Evolutionary conservation across 2,888 invertebrate genomes (phyloP).

Genomic region (Meta bourneti): DNA sequence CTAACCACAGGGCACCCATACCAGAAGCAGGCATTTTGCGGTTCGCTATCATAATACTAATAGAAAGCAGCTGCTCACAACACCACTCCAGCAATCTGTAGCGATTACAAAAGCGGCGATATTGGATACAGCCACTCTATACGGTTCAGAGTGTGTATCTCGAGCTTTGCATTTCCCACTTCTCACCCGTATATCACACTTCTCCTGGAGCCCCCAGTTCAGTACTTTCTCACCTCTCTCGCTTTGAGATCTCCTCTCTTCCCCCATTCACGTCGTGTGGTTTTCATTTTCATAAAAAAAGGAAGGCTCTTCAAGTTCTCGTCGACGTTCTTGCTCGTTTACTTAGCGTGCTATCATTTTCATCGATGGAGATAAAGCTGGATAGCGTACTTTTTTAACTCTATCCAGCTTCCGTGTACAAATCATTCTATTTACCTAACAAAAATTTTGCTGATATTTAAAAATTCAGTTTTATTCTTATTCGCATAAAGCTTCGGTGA

Average conservation of each 20-base stretch:
- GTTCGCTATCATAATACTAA: constrained; percentile 74
- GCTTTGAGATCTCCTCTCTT: too few relatives aligned
- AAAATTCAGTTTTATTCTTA: too few relatives aligned
- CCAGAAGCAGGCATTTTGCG: constrained; percentile 43
- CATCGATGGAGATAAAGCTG: not conserved
- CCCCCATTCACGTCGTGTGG: not conserved
- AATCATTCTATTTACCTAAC: too few relatives aligned
- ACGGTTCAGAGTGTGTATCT: constrained; percentile 10
- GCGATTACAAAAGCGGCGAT: constrained; percentile 56
- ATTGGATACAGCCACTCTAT: constrained; percentile 68
- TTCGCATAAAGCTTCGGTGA: too few relatives aligned
- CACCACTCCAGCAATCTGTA: constrained; percentile 67
- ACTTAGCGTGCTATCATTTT: constrained; percentile 3
- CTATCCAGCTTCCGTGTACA: too few relatives aligned
- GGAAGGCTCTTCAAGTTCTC: not conserved
- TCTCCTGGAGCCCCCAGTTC: constrained; percentile 7
- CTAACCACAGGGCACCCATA: not conserved
- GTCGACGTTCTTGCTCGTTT: not conserved
- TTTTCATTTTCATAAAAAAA: constrained; percentile 19
- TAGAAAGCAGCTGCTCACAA: constrained; percentile 71
- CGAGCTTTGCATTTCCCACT: constrained; percentile 39
- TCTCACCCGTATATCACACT: constrained; percentile 54
- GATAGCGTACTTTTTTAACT: too few relatives aligned
- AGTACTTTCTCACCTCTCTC: constrained; percentile 48
- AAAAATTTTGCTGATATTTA: too few relatives aligned